phyloP scores from a whole-genome alignment of 1,140 invertebrate genomes.

The Atta cephalotes region DNA sequence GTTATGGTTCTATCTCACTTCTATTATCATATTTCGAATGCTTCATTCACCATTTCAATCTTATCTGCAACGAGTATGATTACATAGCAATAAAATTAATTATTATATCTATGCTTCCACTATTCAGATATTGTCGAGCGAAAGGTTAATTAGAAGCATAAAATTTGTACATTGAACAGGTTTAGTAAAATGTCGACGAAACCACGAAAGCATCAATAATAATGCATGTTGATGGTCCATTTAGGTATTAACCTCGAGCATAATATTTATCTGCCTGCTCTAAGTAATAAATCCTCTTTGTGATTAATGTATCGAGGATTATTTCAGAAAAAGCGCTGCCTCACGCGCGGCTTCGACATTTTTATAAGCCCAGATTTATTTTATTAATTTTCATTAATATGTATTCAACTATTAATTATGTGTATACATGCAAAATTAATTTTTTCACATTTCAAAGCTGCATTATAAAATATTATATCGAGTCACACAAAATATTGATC shows the following conservation, averaged over 20 bases:
- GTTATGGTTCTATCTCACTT: not conserved
- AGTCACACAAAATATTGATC: not conserved
- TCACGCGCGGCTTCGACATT: slow-evolving; percentile 29
- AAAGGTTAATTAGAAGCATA: slow-evolving; percentile 37
- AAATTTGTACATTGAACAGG: slow-evolving; percentile 24
- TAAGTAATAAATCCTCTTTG: slow-evolving; percentile 64
- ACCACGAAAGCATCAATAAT: slow-evolving; percentile 48
- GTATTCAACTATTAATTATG: slow-evolving; percentile 40
- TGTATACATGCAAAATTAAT: slow-evolving; percentile 5
- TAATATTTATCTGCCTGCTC: slow-evolving; percentile 61
- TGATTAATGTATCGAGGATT: slow-evolving; percentile 64
- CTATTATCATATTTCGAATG: not conserved
- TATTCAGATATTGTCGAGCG: slow-evolving; percentile 20
- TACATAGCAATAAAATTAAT: slow-evolving; percentile 47
- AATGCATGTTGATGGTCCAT: slow-evolving; percentile 60
- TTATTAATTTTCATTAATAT: slow-evolving; percentile 53
- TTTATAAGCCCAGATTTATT: slow-evolving; percentile 52
- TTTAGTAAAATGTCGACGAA: slow-evolving; percentile 45
- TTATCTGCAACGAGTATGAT: slow-evolving; percentile 42
- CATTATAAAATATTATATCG: not conserved
- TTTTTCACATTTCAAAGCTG: slow-evolving; percentile 1
- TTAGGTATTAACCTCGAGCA: slow-evolving; percentile 62
- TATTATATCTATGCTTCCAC: not conserved
- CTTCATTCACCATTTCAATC: slow-evolving; percentile 10
- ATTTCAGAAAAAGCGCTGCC: slow-evolving; percentile 48